These are phyloP conservation scores for Acronicta aceris DNA, from an alignment of 2,888 invertebrate species.

Conservation along the genomic window DNA sequence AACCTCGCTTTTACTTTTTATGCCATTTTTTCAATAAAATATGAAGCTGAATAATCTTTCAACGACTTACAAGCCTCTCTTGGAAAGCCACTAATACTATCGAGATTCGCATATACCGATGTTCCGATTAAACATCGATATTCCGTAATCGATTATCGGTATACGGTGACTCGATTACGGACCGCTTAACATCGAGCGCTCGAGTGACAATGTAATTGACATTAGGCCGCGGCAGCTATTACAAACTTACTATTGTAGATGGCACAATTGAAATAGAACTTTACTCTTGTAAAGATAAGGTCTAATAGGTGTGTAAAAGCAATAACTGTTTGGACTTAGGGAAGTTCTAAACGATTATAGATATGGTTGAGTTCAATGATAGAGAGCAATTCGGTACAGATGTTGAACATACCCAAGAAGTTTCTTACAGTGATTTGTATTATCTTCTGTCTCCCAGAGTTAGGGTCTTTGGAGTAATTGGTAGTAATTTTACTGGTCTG, in stretches of 20 bases:
- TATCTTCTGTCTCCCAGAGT: conserved; percentile 53
- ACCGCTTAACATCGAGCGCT: conserved; percentile 68
- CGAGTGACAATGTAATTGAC: conserved; percentile 77
- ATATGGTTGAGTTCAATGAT: conserved; percentile 68
- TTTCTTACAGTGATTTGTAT: conserved; percentile 65
- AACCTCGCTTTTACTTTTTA: conserved; percentile 11
- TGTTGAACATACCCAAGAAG: conserved; percentile 60
- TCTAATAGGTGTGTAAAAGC: conserved; percentile 63
- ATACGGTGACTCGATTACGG: conserved; percentile 67
- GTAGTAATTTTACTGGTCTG: conserved; percentile 52
- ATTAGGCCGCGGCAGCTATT: conserved; percentile 58
- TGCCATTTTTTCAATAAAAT: conserved; percentile 28
- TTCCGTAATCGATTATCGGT: conserved; percentile 55
- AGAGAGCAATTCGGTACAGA: conserved; percentile 66
- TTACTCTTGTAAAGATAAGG: conserved; percentile 60
- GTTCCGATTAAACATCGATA: conserved; percentile 55
- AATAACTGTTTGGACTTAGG: conserved; percentile 66
- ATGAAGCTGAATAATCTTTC: conserved; percentile 14
- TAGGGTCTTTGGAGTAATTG: conserved; percentile 52
- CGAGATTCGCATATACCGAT: conserved; percentile 41
- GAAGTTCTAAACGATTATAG: conserved; percentile 73
- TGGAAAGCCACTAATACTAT: conserved; percentile 37
- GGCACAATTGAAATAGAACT: conserved; percentile 68
- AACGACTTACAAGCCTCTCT: conserved; percentile 10
- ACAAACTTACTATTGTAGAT: conserved; percentile 48